A percentile compares a stretch with the other conserved stretches of the same genome.
Conservation (phyloP, 2,113 vertebrate species). For the Thalassoma bifasciatum region DNA sequence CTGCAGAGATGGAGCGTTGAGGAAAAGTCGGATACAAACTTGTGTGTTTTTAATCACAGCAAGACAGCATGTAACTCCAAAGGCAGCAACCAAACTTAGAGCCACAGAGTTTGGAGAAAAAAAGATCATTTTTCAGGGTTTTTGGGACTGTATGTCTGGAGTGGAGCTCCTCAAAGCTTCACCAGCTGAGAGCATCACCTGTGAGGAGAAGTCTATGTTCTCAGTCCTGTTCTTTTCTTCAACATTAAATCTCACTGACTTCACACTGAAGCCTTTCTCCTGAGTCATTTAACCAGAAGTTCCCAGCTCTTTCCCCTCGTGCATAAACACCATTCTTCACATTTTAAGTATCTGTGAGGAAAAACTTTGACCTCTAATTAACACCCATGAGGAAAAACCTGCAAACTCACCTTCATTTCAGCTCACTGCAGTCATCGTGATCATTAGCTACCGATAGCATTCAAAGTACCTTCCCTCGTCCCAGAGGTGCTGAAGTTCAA, state of each 20-base stretch:
- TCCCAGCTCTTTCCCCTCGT: not conserved
- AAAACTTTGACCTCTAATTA: slow-evolving; percentile 53
- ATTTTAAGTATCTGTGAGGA: slow-evolving; percentile 33
- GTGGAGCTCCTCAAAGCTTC: not conserved
- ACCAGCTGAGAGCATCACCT: not conserved
- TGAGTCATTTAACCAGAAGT: not conserved
- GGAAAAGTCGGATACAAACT: too few relatives aligned
- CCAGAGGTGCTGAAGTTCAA: slow-evolving; percentile 24
- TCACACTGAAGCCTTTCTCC: not conserved
- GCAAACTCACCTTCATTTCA: slow-evolving; percentile 29
- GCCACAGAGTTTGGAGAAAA: too few relatives aligned
- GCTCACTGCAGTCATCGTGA: slow-evolving; percentile 9
- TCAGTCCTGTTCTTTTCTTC: not conserved
- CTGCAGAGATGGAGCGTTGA: too few relatives aligned
- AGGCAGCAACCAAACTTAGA: too few relatives aligned
- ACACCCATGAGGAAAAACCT: slow-evolving; percentile 26
- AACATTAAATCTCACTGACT: slow-evolving; percentile 9
- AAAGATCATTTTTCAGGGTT: too few relatives aligned
- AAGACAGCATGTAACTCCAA: too few relatives aligned
- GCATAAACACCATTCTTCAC: not conserved
- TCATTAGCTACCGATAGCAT: slow-evolving; percentile 45
- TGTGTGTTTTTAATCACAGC: too few relatives aligned
- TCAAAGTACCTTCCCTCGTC: slow-evolving; percentile 9
- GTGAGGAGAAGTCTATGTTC: not conserved
- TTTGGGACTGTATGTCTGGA: slow-evolving; percentile 11